Base-by-base conservation (phyloP, 2,797 vertebrate species). In the Vireo griseus region DNA sequence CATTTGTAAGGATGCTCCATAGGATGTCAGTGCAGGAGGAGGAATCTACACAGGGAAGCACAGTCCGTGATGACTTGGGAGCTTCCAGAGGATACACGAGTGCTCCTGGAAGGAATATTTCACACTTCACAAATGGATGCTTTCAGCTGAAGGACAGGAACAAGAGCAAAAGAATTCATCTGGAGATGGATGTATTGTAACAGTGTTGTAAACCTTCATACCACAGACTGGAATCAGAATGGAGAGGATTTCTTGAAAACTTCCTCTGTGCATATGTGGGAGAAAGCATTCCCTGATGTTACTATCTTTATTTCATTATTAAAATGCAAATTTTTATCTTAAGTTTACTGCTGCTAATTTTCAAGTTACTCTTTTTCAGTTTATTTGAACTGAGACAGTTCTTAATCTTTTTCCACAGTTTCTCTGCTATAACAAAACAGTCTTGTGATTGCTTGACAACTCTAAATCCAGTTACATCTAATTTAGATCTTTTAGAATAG, bases 1-100 rank as follows among this genome's bases (percentile, higher is more conserved):
- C 94, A 17, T 96, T 98, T 63, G 97, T 97, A 15, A 57, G 97
- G 26, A 61, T 18, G 7, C 37, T 91, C 66, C 97, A 94, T 20
- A 98, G 97, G 24, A 95, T 98, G 66, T 97, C 98, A 37, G 97
- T 98, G 54, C 98, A 99, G 0, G 98, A 98, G 61, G 97, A 98
- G 75, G 21, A 44, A 31, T 98, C 98, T 2, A 55, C 91, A 19
- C 42, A 11, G 71, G 75, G 89, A 68, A 82, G 67, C 68, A 69
- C 29, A 77, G 31, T 42, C 66, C 26, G 3, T 2, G 15, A 40
- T 42, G 80, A 66, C 66, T 37, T 18, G 4, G 0, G 42, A 86
- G 24, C 80, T 97, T 74, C 76, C 90, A 1, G 69, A 90, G 48
- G 57, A 93, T 10, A 80, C 33, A 1, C 16, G 97, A 94, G 98